phyloP scores from a whole-genome alignment of 1,140 invertebrate species.

The Microplitis mediator region DNA sequence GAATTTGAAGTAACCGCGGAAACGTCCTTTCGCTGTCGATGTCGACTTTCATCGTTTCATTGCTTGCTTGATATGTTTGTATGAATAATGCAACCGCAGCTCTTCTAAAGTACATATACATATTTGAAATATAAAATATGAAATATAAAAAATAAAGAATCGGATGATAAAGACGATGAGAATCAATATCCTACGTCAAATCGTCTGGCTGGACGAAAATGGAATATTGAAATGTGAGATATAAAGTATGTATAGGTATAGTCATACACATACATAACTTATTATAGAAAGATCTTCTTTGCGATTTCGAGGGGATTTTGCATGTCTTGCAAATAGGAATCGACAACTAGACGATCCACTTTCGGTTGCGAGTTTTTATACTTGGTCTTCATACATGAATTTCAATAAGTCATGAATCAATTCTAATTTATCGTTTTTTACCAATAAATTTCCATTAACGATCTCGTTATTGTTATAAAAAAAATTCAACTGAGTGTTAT shows the following conservation, averaged over 20 bases:
- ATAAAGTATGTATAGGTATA: background rate
- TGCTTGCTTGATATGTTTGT: background rate
- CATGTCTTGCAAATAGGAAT: background rate
- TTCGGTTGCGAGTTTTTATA: too few species aligned
- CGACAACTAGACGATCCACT: background rate
- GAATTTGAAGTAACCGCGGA: background rate
- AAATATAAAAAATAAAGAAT: background rate
- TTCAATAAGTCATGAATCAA: too few species aligned
- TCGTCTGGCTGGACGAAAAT: background rate
- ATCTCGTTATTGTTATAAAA: too few species aligned
- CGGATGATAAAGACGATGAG: background rate
- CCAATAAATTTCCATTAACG: too few species aligned
- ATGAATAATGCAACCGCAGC: conserved; percentile 4
- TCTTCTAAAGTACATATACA: background rate
- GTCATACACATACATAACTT: background rate
- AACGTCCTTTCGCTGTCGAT: background rate
- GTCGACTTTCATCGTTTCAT: conserved; percentile 3
- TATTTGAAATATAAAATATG: too few species aligned
- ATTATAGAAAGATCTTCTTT: background rate
- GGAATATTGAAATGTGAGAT: background rate
- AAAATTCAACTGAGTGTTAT: too few species aligned
- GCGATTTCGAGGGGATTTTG: background rate
- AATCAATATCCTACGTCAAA: background rate
- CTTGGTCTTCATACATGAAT: too few species aligned
- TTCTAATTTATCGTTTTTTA: too few species aligned